These are phyloP conservation scores for Adelphocoris suturalis DNA, from an alignment of 2,888 invertebrate genomes.

Conservation along the genomic window DNA sequence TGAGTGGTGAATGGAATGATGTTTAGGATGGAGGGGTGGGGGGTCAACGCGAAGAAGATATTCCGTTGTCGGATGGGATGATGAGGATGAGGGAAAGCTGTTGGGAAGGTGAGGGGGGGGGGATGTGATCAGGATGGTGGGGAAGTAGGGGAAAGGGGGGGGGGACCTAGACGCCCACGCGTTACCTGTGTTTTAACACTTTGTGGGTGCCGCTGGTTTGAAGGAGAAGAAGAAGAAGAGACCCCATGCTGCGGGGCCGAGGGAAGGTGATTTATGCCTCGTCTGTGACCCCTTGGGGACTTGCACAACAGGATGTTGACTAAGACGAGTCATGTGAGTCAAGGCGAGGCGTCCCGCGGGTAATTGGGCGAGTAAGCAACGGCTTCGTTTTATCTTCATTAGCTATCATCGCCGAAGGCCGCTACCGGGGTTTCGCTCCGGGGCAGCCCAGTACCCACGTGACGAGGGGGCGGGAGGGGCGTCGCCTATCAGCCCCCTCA, in stretches of 20 bases:
- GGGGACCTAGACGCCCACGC: conserved; percentile 65
- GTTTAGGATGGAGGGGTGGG: neutral
- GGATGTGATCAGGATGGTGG: neutral
- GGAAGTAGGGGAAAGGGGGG: neutral
- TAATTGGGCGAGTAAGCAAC: conserved; percentile 43
- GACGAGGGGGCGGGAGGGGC: neutral
- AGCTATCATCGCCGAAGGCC: conserved; percentile 6
- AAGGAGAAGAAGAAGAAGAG: conserved; percentile 44
- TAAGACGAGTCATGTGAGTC: conserved; percentile 51
- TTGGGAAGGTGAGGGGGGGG: no score
- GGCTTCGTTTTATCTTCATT: conserved; percentile 16
- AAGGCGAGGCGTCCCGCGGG: conserved; percentile 9
- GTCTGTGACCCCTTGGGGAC: conserved; percentile 65
- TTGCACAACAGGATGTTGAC: conserved; percentile 67
- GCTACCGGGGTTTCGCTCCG: neutral
- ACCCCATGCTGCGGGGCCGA: conserved; percentile 56
- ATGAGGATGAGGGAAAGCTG: conserved; percentile 4
- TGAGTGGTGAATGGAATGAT: neutral
- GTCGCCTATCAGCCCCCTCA: no score
- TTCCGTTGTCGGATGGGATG: conserved; percentile 34
- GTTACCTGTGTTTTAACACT: conserved; percentile 72
- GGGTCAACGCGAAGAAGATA: conserved; percentile 16
- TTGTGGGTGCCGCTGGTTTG: conserved; percentile 60
- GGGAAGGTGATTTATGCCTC: conserved; percentile 55
- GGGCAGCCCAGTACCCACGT: neutral